phyloP scores from a whole-genome alignment of 2,113 vertebrate genomes.

The Stigmatopora nigra region DNA sequence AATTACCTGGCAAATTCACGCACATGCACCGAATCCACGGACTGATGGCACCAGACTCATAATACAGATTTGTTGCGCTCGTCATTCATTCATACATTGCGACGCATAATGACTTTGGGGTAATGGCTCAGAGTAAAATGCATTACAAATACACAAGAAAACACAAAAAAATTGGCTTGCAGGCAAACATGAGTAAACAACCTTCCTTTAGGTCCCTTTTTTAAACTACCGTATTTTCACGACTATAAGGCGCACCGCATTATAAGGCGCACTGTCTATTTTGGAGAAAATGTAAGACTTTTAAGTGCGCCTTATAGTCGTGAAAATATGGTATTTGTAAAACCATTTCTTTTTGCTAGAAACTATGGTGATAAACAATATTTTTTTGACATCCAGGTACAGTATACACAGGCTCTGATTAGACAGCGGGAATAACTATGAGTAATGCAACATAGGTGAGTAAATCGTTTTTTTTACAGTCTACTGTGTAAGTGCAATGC shows the following conservation, averaged over 20 bases:
- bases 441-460: not conserved
- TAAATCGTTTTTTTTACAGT: not conserved
- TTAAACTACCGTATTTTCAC: not conserved
- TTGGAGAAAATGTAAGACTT: too few species aligned
- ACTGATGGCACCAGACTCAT: slow-evolving; percentile 16
- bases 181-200: not conserved
- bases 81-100: slow-evolving; percentile 9
- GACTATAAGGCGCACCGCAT: not conserved
- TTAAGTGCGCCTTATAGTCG: too few species aligned
- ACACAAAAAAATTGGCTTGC: not conserved
- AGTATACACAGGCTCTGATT: not conserved
- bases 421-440: not conserved
- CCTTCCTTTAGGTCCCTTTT: not conserved
- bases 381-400: too few species aligned
- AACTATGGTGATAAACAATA: too few species aligned
- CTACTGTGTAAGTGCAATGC: not conserved
- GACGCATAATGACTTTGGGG: slow-evolving; percentile 15
- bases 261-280: too few species aligned
- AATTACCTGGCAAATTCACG: slow-evolving; percentile 25
- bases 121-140: slow-evolving; percentile 6
- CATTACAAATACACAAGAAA: not conserved
- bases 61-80: slow-evolving; percentile 18
- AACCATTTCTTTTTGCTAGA: too few species aligned
- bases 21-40: slow-evolving; percentile 12
- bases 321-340: not conserved